A percentile compares a stretch with the other conserved stretches of the same genome.
These are phyloP conservation scores for Oscheius myriophilus DNA, from an alignment of 2,888 invertebrate genomes.

Conservation along the genomic window DNA sequence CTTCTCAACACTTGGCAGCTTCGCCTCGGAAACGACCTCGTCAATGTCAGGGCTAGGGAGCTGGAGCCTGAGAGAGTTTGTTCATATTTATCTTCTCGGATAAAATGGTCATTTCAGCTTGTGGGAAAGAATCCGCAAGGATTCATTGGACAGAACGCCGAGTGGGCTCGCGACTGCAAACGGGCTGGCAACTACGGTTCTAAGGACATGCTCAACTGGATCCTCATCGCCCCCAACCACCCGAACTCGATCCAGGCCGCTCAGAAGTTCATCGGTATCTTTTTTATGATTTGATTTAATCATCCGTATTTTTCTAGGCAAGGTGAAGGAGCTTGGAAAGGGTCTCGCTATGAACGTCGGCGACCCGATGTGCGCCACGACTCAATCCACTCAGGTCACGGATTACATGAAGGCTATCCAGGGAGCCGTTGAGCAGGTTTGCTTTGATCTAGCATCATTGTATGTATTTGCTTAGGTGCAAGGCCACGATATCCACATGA, in stretches of 20 bases:
- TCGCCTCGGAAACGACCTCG: conserved; percentile 69
- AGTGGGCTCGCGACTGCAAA: conserved; percentile 50
- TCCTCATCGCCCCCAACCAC: conserved; percentile 39
- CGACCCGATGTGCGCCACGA: conserved; percentile 25
- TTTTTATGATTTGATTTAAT: background rate
- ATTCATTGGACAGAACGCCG: conserved; percentile 73
- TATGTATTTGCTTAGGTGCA: background rate
- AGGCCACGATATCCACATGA: conserved; percentile 69
- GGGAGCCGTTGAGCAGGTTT: conserved; percentile 3
- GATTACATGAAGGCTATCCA: conserved; percentile 12
- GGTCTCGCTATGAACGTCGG: conserved; percentile 29
- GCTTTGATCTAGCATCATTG: background rate
- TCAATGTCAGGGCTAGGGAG: conserved; percentile 58
- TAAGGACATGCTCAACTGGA: conserved; percentile 48
- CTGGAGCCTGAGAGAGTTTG: conserved; percentile 77
- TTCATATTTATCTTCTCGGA: no score
- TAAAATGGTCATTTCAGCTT: conserved; percentile 1
- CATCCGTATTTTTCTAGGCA: conserved; percentile 5
- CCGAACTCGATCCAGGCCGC: conserved; percentile 31
- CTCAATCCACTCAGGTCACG: background rate
- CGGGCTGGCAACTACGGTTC: conserved; percentile 54
- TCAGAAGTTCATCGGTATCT: conserved; percentile 38
- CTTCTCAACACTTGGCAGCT: conserved; percentile 86
- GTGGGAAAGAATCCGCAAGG: background rate
- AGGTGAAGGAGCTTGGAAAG: conserved; percentile 12